A percentile compares a stretch with the other conserved stretches of the same genome.
Evolutionary conservation across 2,113 vertebrate genomes (phyloP).

Genomic region (Rhineura floridana): DNA sequence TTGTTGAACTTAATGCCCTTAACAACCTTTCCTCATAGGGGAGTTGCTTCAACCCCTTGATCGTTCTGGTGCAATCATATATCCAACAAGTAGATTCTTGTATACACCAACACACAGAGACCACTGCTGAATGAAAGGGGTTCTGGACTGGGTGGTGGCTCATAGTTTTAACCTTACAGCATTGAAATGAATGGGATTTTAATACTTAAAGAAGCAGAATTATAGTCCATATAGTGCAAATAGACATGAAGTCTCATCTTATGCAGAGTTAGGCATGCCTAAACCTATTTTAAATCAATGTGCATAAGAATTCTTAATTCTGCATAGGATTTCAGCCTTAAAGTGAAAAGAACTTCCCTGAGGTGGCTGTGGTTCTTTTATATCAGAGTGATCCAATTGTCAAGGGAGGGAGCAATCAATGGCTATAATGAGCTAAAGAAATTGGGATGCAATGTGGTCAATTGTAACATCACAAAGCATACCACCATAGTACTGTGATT

Average conservation of each 20-base stretch:
- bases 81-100: not conserved
- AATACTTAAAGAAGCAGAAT: not conserved
- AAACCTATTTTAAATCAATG: not conserved
- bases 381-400: conserved; percentile 50
- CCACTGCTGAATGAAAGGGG: not conserved
- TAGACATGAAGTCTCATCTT: not conserved
- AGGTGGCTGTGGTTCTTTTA: conserved; percentile 47
- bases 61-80: not conserved
- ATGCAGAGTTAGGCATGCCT: not conserved
- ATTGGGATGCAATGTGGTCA: conserved; percentile 56
- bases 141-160: not conserved
- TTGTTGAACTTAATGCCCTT: too few relatives aligned
- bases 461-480: conserved; percentile 18
- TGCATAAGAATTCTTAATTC: not conserved
- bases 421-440: conserved; percentile 53
- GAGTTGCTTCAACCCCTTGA: not conserved
- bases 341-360: conserved; percentile 58
- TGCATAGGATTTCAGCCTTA: not conserved
- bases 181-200: not conserved
- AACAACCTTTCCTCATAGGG: not conserved
- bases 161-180: not conserved
- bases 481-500: not conserved
- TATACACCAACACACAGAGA: not conserved
- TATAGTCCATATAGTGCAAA: not conserved
- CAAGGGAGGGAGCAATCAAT: conserved; percentile 52